A percentile compares a stretch with the other conserved stretches of the same genome.
phyloP scores from a whole-genome alignment of 2,113 vertebrate genomes.

The Felis catus region DNA sequence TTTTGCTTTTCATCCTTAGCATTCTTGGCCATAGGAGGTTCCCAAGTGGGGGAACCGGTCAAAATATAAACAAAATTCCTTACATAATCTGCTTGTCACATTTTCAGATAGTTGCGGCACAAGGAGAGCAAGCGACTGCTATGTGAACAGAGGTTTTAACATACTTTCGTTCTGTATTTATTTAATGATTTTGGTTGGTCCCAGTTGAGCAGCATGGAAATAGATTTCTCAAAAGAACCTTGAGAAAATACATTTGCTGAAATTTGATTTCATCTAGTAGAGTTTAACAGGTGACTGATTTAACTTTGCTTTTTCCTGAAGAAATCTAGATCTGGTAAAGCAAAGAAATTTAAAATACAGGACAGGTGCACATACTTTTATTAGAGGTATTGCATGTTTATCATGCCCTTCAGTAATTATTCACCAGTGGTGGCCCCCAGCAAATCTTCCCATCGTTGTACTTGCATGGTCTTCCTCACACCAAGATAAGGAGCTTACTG shows the following conservation, averaged over 20 bases:
- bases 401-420: no score
- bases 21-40: background rate
- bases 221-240: background rate
- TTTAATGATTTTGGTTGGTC: slow-evolving; percentile 19
- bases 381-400: background rate
- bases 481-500: background rate
- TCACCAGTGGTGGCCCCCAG: background rate
- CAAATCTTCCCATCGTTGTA: background rate
- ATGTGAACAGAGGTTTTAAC: background rate
- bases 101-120: background rate
- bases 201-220: background rate
- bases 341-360: background rate
- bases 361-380: background rate
- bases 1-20: background rate
- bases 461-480: background rate
- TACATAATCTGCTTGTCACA: background rate
- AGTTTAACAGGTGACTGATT: background rate
- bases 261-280: background rate
- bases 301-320: slow-evolving; percentile 20
- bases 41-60: background rate
- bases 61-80: background rate
- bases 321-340: background rate
- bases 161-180: background rate
- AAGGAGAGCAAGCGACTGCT: background rate
- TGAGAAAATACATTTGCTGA: background rate